Evolutionary conservation across 2,113 vertebrate genomes (phyloP), one percentile per base, ranked within the genome.

Genomic region (Rhineura floridana): DNA sequence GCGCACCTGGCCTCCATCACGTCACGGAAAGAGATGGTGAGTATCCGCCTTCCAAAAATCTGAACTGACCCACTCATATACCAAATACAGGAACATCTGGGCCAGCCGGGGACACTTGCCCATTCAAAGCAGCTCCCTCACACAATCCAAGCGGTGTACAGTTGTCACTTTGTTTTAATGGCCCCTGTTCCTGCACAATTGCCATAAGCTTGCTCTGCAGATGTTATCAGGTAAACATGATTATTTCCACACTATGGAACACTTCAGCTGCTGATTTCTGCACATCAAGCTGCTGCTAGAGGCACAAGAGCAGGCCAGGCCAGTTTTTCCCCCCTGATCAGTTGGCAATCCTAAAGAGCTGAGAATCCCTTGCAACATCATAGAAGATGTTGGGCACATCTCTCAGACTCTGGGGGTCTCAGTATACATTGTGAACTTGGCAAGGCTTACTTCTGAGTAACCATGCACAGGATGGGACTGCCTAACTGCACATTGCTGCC

Each of bases 1-100:
- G 87, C 95, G 44, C 86, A 91, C 2, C 81, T 95, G 88, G 90
- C 92, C 10, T 95, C 94, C 0, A 92, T 95, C 59, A 87, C 93
- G 28, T 95, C 94, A 15, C 65, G 73, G n/a, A n/a, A 36, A 39
- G 95, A 95, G 44, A 93, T 93, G 88, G 93, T 95, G 46, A 91
- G 93, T 72, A 19, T 9, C 33, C 8, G 72, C 55, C 23, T 65
- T n/a, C 1, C 28, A 17, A 30, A 83, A 19, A 25, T 39, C 8
- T 36, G 15, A 25, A 30, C 28, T 11, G 39, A 59, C 55, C 55
- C 21, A 19, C 55, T 59, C 55, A 21, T 59, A 21, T 28, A 42
- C 80, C 70, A 52, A 72, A 72, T 82, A 52, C 87, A 42, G 1
- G 6, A 52, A 25, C 7, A 42, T 15, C 19, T 13, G 76, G 42